A percentile compares a stretch with the other conserved stretches of the same genome.
These are phyloP conservation scores for Pseudochaenichthys georgianus DNA, from an alignment of 2,797 vertebrate species.

Conservation along the genomic window DNA sequence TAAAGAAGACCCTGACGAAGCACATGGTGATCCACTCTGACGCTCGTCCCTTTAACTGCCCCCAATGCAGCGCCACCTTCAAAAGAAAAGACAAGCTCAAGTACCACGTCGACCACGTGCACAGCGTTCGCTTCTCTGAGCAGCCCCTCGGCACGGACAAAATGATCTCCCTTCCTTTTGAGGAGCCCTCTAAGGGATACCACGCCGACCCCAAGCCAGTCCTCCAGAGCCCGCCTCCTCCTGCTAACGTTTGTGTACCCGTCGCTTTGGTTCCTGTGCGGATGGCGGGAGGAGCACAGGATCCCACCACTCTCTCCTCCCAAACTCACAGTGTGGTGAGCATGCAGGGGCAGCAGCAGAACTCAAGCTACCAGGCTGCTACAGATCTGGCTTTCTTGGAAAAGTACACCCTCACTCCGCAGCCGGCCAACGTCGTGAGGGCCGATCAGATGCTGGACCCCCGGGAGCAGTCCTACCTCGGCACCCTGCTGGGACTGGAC, in stretches of 20 bases:
- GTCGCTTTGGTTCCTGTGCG: constrained; percentile 82
- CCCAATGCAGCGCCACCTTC: constrained; percentile 95
- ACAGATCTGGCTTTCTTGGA: constrained; percentile 94
- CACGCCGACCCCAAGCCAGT: constrained; percentile 65
- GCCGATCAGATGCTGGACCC: constrained; percentile 94
- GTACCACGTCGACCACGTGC: constrained; percentile 97
- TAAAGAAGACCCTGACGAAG: constrained; percentile 98
- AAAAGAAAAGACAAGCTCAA: constrained; percentile 99
- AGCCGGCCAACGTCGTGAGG: constrained; percentile 92
- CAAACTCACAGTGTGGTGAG: constrained; percentile 67
- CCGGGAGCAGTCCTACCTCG: constrained; percentile 94
- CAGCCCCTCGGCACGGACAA: constrained; percentile 85
- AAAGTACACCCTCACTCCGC: constrained; percentile 97
- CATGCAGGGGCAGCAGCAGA: constrained; percentile 80
- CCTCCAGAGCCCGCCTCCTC: constrained; percentile 78
- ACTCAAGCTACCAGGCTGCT: constrained; percentile 87
- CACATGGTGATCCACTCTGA: constrained; percentile 99
- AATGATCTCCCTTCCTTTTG: constrained; percentile 76
- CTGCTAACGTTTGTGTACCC: constrained; percentile 83
- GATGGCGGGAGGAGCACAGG: constrained; percentile 67
- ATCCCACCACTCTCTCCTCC: constrained; percentile 69
- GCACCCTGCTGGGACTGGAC: constrained; percentile 93
- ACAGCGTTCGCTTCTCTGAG: constrained; percentile 87
- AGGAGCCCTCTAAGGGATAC: constrained; percentile 79
- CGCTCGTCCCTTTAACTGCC: constrained; percentile 95